Percentiles rank a stretch among this genome's conserved stretches.
Conservation (phyloP, 2,888 invertebrate genomes). For the Cerastis rubricosa region DNA sequence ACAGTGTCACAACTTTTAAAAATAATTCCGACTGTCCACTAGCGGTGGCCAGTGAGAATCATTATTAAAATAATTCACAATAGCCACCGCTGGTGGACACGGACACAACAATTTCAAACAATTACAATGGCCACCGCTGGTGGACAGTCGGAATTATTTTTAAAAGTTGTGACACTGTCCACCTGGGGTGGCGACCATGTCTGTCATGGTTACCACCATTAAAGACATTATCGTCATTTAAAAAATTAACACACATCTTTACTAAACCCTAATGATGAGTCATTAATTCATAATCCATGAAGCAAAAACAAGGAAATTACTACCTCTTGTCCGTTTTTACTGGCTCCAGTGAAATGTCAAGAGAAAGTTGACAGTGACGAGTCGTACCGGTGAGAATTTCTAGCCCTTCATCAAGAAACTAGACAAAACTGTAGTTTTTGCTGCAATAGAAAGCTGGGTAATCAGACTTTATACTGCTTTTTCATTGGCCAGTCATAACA, state of each 20-base stretch:
- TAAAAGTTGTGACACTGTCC: too few relatives aligned
- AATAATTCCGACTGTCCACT: too few relatives aligned
- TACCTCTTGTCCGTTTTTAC: constrained; percentile 31
- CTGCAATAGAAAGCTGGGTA: constrained; percentile 28
- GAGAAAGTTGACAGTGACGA: constrained; percentile 69
- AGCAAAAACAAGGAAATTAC: constrained; percentile 5
- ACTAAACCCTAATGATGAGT: neutral
- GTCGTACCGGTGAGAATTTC: constrained; percentile 69
- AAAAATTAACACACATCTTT: neutral
- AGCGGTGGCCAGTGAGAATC: too few relatives aligned
- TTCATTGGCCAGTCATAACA: neutral
- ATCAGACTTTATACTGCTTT: neutral
- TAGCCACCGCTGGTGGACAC: too few relatives aligned
- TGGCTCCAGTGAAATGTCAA: constrained; percentile 46
- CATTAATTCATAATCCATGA: neutral
- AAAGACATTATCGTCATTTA: too few relatives aligned
- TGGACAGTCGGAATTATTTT: too few relatives aligned
- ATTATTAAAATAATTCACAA: too few relatives aligned
- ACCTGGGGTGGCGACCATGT: too few relatives aligned
- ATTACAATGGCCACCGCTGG: too few relatives aligned
- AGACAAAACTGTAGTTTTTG: constrained; percentile 40
- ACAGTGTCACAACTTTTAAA: too few relatives aligned
- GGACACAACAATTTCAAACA: too few relatives aligned
- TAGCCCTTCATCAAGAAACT: constrained; percentile 48
- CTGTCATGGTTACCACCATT: too few relatives aligned